Base-by-base conservation (phyloP, 1,140 invertebrate genomes). In the Drosophila arawakana region DNA sequence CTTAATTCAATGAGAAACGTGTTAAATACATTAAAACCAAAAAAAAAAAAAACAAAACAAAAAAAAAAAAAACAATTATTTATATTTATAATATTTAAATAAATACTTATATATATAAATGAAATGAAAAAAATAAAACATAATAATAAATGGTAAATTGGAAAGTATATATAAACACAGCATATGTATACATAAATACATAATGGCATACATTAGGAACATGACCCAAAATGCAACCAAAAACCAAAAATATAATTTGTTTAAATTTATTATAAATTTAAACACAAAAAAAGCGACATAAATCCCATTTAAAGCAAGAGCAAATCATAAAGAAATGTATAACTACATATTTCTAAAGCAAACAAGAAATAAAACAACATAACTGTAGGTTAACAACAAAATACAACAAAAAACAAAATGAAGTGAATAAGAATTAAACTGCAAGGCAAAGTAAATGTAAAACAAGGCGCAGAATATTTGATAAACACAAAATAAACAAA, bases 181-280 rank as follows among this genome's bases (percentile, higher is more conserved):
- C 71, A 76, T 76, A 62, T 68, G 39, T 73, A 65, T 66, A 65
- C 60, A 73, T 63, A 76, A 50, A 59, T 65, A 80, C 68, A 77
- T 73, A 67, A 57, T 25, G 72, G 18, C 35, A 67, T 71, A 66
- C 35, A 72, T 65, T 58, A 47, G 39, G 25, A 65, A 62, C 59
- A 57, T 57, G 43, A 62, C 30, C 54, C 39, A 47, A 65, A 34
- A 44, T n/a, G 37, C 30, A 47, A 61, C 25, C 25, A 25, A 50
- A 49, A 10, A 43, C 41, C 41, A 52, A 62, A 57, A 44, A 49
- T 73, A 73, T 71, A 66, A 81, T 81, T 85, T 85, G 60, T 76
- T 81, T 89, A 57, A 83, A 72, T 79, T 81, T 77, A 63, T 81
- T 73, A 49, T 68, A 70, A 81, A 80, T 81, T 70, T 76, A 67